Percentiles rank a stretch among this genome's conserved stretches.
phyloP scores from a whole-genome alignment of 2,888 invertebrate species.

The Microchrysa polita region DNA sequence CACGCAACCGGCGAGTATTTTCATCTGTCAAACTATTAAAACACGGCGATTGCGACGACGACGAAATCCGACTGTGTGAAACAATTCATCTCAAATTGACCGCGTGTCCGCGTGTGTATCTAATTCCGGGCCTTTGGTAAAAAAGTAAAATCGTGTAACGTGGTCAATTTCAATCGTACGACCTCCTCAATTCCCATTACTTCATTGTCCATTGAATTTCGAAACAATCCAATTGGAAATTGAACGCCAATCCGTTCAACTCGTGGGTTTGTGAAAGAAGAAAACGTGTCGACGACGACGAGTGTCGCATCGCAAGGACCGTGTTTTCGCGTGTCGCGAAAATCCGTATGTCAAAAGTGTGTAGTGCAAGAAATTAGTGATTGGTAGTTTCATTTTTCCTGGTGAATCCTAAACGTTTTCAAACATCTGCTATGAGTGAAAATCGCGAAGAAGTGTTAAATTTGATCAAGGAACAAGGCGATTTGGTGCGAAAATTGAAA shows the following conservation, averaged over 20 bases:
- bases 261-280: background rate
- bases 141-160: background rate
- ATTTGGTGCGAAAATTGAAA: conserved; percentile 83
- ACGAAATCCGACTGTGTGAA: no score
- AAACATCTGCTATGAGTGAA: conserved; percentile 61
- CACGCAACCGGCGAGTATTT: background rate
- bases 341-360: background rate
- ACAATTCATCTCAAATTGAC: conserved; percentile 13
- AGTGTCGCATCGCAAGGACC: background rate
- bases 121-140: no score
- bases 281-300: background rate
- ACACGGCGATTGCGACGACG: conserved; percentile 24
- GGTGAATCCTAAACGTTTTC: background rate
- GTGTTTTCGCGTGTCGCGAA: background rate
- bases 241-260: background rate
- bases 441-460: conserved; percentile 68
- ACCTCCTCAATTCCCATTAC: background rate
- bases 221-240: background rate
- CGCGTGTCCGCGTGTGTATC: conserved; percentile 31
- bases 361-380: conserved; percentile 1
- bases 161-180: background rate
- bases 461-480: conserved; percentile 78
- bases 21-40: conserved; percentile 23
- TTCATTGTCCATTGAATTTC: background rate
- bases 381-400: no score